Evolutionary conservation across 1,140 invertebrate genomes (phyloP), one percentile per base, ranked within the genome.

Genomic region (Andricus grossulariae): DNA sequence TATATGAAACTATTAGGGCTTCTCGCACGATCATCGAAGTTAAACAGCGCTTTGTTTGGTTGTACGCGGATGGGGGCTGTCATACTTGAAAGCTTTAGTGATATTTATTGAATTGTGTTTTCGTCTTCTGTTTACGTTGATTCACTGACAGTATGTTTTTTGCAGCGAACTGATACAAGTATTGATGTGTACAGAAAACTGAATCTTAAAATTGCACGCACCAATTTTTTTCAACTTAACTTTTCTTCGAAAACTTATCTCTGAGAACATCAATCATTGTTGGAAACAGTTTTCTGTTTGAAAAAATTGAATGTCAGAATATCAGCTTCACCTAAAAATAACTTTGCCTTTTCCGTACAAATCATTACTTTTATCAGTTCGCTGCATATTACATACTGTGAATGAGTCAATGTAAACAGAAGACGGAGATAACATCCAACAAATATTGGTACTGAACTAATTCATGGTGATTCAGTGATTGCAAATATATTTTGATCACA

Each of bases 351-450:
- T 32, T 39, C 60, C 39, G 16, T 66, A 39, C 39, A 8, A 45
- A 45, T 45, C 39, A 45, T 45, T 45, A 45, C 39, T 45, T 45
- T 45, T 45, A 66, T 66, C 60, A 66, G 25, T 66, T 39, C 6
- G 1, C 13, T 66, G 32, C 11, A 32, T 25, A 39, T 66, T 39
- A 39, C 32, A 66, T 66, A 39, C 16, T 32, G n/a, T 16, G 25
- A 39, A 15, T 66, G 25, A 66, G 10, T 66, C 60, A 66, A 39
- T 8, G 32, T 66, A 66, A 66, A 66, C 39, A 45, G 39, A 39
- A 32, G 12, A 3, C 16, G 39, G 32, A 32, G 60, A 66, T 66
- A 66, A 15, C 21, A 60, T 3, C 10, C 6, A 15, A 60, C 25
- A 32, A 32, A 66, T 39, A 55, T 66, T 16, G 55, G 39, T 39